These are phyloP conservation scores for Watsonalla cultraria DNA, from an alignment of 2,888 invertebrate genomes.

Conservation along the genomic window DNA sequence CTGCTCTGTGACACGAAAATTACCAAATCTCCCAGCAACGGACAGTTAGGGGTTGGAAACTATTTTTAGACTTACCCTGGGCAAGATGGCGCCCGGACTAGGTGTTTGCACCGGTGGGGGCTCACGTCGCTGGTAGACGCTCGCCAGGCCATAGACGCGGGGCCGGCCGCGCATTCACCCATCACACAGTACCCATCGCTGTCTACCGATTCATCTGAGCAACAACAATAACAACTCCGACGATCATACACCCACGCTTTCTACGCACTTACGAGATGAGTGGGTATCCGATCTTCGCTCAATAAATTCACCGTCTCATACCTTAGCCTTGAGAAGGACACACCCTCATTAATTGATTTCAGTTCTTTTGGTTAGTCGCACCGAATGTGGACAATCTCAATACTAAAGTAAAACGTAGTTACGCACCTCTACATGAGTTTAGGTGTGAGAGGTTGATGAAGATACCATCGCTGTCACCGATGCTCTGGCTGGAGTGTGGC, in stretches of 20 bases:
- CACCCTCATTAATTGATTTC: too few species aligned
- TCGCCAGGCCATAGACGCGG: conserved; percentile 37
- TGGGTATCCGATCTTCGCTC: too few species aligned
- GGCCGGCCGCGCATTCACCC: conserved; percentile 23
- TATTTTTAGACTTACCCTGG: conserved; percentile 40
- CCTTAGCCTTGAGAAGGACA: too few species aligned
- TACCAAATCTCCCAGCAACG: not conserved
- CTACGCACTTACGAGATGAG: too few species aligned
- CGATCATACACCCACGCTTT: not conserved
- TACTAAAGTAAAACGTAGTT: not conserved
- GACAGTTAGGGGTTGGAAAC: too few species aligned
- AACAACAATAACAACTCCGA: not conserved
- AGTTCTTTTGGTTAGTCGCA: too few species aligned
- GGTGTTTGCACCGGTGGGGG: conserved; percentile 34
- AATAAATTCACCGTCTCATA: too few species aligned
- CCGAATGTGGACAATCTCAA: too few species aligned
- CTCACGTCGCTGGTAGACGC: conserved; percentile 55
- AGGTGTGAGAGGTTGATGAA: conserved; percentile 54
- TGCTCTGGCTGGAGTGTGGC: conserved; percentile 57
- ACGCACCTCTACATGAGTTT: conserved; percentile 48
- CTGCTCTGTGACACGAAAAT: too few species aligned
- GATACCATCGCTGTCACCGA: conserved; percentile 56
- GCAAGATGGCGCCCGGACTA: conserved; percentile 48
- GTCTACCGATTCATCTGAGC: conserved; percentile 49
- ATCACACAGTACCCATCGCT: conserved; percentile 46